Evolutionary conservation across 2,113 vertebrate genomes (phyloP), one percentile per base, ranked within the genome.

Genomic region (Propithecus coquereli): DNA sequence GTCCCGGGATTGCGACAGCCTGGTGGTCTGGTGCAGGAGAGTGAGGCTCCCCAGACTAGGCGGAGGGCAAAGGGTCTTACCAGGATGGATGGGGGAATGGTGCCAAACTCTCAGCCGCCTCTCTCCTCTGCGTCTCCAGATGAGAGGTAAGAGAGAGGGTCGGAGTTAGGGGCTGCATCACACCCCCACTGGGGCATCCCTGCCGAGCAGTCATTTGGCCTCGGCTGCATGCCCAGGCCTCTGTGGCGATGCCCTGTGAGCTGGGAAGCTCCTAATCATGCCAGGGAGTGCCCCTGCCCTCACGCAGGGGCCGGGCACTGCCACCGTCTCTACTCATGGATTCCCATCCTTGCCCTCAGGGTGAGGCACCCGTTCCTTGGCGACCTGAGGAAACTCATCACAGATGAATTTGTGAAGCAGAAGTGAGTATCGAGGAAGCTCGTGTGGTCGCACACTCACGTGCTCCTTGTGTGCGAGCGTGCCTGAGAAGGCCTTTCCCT

Each of bases 381-480:
- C 0, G 99, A 99, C 9, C 98, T 99, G 83, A 99, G 98, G 98
- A 99, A 98, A 88, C 83, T 99, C 82, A 95, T 99, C 59, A 99
- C 98, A 0, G 99, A 99, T 1, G 99, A 99, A 97, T 99, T 99
- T 98, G 99, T 99, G 82, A 98, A 98, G 45, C 99, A 99, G 68
- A 99, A 98, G 99, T 99, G 92, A 99, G 97, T 94, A n/a, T 8
- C 22, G 23, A 23, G 50, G 25, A 18, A 68, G n/a, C 40, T 34
- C 5, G 12, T 47, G 40, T 13, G 9, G 59, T 13, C 73, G 50
- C 70, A 30, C 27, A 7, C 25, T n/a, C 12, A 1, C 5, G 88
- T 32, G 14, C 74, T 40, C 37, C 74, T 54, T 4, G 25, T 37
- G 32, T 71, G 47, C 47, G 17, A 34, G 18, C 59, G 30, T 50